Evolutionary conservation across 2,797 vertebrate genomes (phyloP), one percentile per base, ranked within the genome.

Genomic region (Falco cherrug): DNA sequence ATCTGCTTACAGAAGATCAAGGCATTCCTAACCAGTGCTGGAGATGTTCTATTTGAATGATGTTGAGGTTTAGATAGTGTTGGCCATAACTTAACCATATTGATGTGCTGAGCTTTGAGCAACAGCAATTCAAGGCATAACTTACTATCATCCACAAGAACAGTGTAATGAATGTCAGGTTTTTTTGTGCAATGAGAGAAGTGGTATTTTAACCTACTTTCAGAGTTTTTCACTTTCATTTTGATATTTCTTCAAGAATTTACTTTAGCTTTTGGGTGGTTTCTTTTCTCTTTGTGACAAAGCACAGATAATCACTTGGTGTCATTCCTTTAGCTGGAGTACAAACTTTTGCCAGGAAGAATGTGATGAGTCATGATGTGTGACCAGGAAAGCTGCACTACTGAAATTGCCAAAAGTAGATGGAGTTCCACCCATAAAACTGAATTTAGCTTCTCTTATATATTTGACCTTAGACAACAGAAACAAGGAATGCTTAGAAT

Each of bases 281-380:
- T 77, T 84, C 13, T 69, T 73, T 94, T 95, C 75, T 89, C 11
- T 93, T 59, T 56, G 45, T 86, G 51, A 54, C 37, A 77, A 57
- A 83, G 48, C 20, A 41, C n/a, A 16, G 41, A 26, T 41, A 19
- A 79, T 53, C 0, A 4, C 59, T 78, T 86, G 73, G 65, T 67
- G 90, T 57, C 47, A 43, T 70, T 84, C 91, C 67, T 67, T 6
- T 76, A 60, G 67, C 54, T 65, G 70, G 54, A 92, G 37, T 47
- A 56, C 16, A n/a, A 48, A 26, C 39, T 79, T 92, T 89, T 93
- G 83, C 85, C 60, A 53, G 75, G 63, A 96, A 76, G 80, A 91
- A 90, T 31, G 53, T 82, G 85, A 50, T 87, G 91, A 95, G 54
- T 87, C 74, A 64, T 48, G 50, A 76, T 43, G 74, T 79, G 77